Evolutionary conservation across 2,113 vertebrate species (phyloP).

Genomic region (Mohoua ochrocephala): DNA sequence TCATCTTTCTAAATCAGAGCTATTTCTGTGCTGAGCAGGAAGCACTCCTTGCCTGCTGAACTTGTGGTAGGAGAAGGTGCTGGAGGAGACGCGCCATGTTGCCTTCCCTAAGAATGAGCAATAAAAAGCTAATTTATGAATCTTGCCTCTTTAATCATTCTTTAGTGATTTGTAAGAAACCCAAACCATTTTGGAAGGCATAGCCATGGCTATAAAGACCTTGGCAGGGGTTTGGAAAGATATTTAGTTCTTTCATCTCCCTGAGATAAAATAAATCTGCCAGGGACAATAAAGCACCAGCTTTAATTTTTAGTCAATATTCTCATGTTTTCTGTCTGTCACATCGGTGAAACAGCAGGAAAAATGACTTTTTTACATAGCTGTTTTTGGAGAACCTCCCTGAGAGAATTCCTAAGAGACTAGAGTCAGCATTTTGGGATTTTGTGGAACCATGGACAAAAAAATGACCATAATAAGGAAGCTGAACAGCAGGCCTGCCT

Average conservation of each 20-base stretch:
- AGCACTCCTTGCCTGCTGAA: not conserved
- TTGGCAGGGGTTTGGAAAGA: not conserved
- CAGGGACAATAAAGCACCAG: not conserved
- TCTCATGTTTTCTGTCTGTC: not conserved
- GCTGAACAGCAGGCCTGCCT: not conserved
- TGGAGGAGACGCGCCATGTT: not conserved
- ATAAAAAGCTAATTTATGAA: not conserved
- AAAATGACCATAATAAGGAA: not conserved
- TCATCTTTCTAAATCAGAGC: not conserved
- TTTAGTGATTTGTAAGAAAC: not conserved
- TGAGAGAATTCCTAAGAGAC: not conserved
- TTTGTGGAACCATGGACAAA: not conserved
- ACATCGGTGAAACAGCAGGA: not conserved
- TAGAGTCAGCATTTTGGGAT: not conserved
- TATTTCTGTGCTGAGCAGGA: not conserved
- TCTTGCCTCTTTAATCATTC: not conserved
- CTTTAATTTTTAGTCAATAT: not conserved
- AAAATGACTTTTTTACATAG: not conserved
- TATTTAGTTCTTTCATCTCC: not conserved
- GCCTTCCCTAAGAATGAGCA: not conserved
- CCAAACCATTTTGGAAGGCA: not conserved
- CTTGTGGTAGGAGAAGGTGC: not conserved
- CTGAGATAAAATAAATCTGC: not conserved
- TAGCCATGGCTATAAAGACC: not conserved
- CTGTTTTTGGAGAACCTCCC: not conserved